These are phyloP conservation scores for Orchestia grillus DNA, from an alignment of 1,140 invertebrate genomes.

Conservation along the genomic window DNA sequence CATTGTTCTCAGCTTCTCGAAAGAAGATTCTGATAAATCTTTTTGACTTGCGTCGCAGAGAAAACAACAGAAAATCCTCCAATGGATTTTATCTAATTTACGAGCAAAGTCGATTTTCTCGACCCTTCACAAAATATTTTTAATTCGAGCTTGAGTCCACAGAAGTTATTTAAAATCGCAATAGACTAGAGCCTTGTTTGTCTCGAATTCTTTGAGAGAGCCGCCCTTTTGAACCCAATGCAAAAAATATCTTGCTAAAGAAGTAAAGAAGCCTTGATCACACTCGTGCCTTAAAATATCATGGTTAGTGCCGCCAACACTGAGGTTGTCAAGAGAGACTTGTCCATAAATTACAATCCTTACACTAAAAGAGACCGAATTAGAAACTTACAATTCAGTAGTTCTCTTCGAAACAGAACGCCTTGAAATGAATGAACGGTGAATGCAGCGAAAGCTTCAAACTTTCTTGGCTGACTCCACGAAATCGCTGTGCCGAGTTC, in stretches of 20 bases:
- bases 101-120: not conserved
- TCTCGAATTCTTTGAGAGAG: not conserved
- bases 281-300: not conserved
- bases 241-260: not conserved
- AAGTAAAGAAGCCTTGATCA: not conserved
- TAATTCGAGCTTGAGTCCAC: not conserved
- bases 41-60: not conserved
- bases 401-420: not conserved
- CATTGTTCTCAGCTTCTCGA: not conserved
- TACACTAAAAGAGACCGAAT: not conserved
- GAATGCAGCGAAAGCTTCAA: not conserved
- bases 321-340: no score
- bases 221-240: not conserved
- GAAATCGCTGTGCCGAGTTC: not conserved
- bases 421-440: not conserved
- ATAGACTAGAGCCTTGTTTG: not conserved
- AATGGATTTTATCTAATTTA: not conserved
- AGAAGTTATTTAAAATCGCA: not conserved
- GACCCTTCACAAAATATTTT: not conserved
- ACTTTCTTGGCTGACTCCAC: not conserved
- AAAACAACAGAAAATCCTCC: not conserved
- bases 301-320: not conserved
- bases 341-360: not conserved
- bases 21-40: constrained; percentile 21
- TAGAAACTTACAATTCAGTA: not conserved